Base-by-base conservation (phyloP, 2,113 vertebrate species). In the Psophia crepitans region DNA sequence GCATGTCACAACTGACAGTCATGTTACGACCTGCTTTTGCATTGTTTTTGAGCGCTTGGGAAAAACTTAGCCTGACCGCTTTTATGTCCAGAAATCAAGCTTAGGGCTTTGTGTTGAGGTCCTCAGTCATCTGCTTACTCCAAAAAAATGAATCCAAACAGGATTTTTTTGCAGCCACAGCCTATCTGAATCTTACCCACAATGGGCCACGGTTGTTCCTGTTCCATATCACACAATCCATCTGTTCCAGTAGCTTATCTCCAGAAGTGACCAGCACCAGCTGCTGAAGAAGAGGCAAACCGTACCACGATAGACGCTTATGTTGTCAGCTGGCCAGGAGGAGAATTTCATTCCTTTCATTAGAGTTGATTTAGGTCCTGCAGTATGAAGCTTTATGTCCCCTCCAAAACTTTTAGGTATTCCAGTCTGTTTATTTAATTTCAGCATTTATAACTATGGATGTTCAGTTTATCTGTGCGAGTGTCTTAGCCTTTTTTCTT, bases 381-480 rank as follows among this genome's bases (percentile, higher is more conserved):
- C 32, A 92, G 39, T 41, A 14, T 75, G 83, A 92, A 81, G 64
- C 73, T 84, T 93, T 75, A 39, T 54, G 61, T 89, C 19, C 56
- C 35, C 53, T 93, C 75, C 86, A 92, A 93, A 95, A 87, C 60
- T 75, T 91, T 53, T 56, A 75, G 79, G 77, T 92, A 95, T 97
- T 96, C 95, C 15, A 4, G 60, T 90, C 65, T 95, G 95, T 97
- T 96, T 96, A 95, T 95, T 95, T 96, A 92, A 92, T 95, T 96
- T 68, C 63, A 80, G 22, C n/a, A 26, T 87, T 87, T 93, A 53
- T 89, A 95, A 93, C 83, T 89, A 53, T 61, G 68, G 83, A 78
- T 84, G 80, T 84, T 93, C 83, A 48, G 0, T 96, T 96, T 96
- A 84, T 96, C 83, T 92, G 35, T 68, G 76, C 75, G 88, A 51